phyloP scores from a whole-genome alignment of 2,888 invertebrate species.

The Reticulitermes lucifugus region DNA sequence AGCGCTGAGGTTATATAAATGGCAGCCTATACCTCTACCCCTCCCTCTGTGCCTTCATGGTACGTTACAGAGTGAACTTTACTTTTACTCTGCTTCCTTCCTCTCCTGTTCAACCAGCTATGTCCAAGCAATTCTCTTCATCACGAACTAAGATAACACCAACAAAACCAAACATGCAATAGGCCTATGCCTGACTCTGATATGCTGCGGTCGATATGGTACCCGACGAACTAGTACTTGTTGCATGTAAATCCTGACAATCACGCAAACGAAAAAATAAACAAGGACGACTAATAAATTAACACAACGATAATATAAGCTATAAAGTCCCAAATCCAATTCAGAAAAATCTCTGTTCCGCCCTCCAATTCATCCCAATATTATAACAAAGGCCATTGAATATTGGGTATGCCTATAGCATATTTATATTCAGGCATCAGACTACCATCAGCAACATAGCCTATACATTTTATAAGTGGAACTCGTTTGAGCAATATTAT shows the following conservation, averaged over 20 bases:
- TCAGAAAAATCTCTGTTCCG: background rate
- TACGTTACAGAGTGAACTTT: no score
- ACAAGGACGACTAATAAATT: conserved; percentile 19
- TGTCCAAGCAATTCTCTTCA: no score
- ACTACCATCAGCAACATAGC: conserved; percentile 9
- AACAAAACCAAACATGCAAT: background rate
- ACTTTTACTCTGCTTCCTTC: no score
- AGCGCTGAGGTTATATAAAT: no score
- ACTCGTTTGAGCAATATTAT: conserved; percentile 45
- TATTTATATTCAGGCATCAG: background rate
- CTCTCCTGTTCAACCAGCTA: no score
- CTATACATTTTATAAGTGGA: conserved; percentile 38
- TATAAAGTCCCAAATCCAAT: background rate
- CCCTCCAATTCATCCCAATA: background rate
- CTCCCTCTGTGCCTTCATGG: no score
- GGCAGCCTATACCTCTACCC: no score
- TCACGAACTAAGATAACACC: background rate
- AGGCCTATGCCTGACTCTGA: background rate
- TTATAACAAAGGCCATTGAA: conserved; percentile 18
- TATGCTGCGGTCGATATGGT: background rate
- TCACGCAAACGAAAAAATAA: background rate
- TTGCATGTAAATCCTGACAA: background rate
- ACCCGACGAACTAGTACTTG: background rate
- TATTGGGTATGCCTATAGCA: conserved; percentile 3
- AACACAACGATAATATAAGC: conserved; percentile 16